Conservation (phyloP, 2,797 vertebrate species). For the Lemur catta region DNA sequence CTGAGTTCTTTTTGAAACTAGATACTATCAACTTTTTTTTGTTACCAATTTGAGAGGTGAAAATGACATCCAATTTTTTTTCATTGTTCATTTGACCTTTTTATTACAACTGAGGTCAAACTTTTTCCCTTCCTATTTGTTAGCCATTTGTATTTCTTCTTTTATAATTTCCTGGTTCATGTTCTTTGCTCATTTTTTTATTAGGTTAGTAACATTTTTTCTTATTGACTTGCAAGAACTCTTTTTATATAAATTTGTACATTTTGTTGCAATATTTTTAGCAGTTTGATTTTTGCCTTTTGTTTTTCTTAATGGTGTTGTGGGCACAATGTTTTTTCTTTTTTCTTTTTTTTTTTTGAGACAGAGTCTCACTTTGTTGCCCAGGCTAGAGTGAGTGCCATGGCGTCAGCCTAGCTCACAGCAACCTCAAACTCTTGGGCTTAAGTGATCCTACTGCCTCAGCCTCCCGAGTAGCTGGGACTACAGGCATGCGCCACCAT, state of each 20-base stretch:
- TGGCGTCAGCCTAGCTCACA: too few species aligned
- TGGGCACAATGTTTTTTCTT: slow-evolving; percentile 6
- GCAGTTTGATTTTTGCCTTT: slow-evolving; percentile 30
- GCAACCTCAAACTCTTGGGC: too few species aligned
- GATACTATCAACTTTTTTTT: background rate
- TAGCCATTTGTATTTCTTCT: slow-evolving; percentile 50
- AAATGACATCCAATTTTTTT: slow-evolving; percentile 30
- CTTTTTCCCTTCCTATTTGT: slow-evolving; percentile 15
- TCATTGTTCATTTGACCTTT: slow-evolving; percentile 20
- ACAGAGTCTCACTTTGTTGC: too few species aligned
- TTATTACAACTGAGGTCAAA: slow-evolving; percentile 26
- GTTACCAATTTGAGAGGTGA: slow-evolving; percentile 29
- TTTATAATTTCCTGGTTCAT: slow-evolving; percentile 45
- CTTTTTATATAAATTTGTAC: slow-evolving; percentile 16
- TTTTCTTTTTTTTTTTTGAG: too few species aligned
- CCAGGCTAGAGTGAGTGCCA: too few species aligned
- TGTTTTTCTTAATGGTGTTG: slow-evolving; percentile 10
- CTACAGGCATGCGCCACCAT: too few species aligned
- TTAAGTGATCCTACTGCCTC: too few species aligned
- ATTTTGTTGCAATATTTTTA: slow-evolving; percentile 35
- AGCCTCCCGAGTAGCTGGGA: too few species aligned
- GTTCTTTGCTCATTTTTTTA: slow-evolving; percentile 44
- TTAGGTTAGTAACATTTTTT: slow-evolving; percentile 45
- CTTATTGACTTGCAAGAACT: slow-evolving; percentile 39
- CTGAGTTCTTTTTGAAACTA: slow-evolving; percentile 34